A percentile compares a stretch with the other conserved stretches of the same genome.
phyloP scores from a whole-genome alignment of 2,113 vertebrate species.

The Leptosomus discolor region DNA sequence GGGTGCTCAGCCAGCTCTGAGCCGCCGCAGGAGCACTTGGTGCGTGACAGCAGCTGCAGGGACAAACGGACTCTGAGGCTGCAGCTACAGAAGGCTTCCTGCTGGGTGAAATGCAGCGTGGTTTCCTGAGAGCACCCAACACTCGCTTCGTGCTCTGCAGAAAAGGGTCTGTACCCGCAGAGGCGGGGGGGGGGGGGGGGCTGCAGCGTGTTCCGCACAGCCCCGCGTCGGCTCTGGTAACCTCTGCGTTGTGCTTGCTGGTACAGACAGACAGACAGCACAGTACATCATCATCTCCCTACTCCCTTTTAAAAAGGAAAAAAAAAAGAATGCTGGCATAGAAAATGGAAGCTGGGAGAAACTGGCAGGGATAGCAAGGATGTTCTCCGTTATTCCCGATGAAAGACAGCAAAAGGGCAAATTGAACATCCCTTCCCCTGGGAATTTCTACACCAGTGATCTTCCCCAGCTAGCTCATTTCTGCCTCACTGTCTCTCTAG shows the following conservation, averaged over 20 bases:
- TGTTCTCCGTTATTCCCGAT: background rate
- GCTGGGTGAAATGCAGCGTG: no score
- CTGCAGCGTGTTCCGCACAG: background rate
- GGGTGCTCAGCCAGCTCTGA: no score
- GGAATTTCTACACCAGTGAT: background rate
- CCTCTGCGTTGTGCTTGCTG: background rate
- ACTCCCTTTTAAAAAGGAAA: background rate
- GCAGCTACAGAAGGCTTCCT: no score
- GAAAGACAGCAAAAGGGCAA: background rate
- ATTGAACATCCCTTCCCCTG: background rate
- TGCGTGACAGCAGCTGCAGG: no score
- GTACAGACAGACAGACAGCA: background rate
- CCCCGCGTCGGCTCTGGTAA: background rate
- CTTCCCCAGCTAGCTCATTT: background rate
- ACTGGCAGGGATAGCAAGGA: background rate
- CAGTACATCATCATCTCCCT: background rate
- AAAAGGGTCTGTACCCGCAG: background rate
- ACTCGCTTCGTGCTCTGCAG: background rate
- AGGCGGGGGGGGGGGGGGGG: no score
- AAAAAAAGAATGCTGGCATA: background rate
- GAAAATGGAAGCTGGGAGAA: background rate
- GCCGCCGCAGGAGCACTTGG: no score
- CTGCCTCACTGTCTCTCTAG: background rate
- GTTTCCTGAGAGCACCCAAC: no score
- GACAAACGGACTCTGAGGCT: no score